A percentile compares a stretch with the other conserved stretches of the same genome.
These are phyloP conservation scores for Homalodisca vitripennis DNA, from an alignment of 1,140 invertebrate genomes.

Conservation along the genomic window DNA sequence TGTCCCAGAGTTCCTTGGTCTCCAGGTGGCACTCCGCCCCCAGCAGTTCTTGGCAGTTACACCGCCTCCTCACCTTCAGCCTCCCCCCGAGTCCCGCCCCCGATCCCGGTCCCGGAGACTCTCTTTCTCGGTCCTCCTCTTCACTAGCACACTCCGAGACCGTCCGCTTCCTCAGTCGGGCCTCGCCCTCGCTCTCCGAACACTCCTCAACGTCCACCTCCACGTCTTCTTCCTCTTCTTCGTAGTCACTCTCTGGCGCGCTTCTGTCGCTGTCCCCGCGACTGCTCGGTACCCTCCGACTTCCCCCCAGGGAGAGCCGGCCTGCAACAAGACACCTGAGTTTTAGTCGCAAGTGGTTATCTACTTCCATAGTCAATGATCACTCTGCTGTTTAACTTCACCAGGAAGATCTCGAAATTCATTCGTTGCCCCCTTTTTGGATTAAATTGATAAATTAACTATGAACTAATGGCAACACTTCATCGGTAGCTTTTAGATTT, in stretches of 20 bases:
- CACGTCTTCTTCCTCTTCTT: slow-evolving; percentile 44
- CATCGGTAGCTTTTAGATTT: too few relatives aligned
- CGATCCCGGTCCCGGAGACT: slow-evolving; percentile 22
- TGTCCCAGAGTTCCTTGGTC: slow-evolving; percentile 82
- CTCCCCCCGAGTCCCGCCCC: slow-evolving; percentile 21
- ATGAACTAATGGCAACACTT: too few relatives aligned
- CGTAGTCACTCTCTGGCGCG: not conserved
- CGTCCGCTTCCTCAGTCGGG: slow-evolving; percentile 30
- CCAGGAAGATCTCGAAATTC: too few relatives aligned
- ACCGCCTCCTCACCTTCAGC: slow-evolving; percentile 45
- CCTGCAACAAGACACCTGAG: slow-evolving; percentile 17
- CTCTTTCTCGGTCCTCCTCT: slow-evolving; percentile 36
- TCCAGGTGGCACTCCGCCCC: slow-evolving; percentile 59
- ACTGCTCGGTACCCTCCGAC: not conserved
- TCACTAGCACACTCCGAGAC: slow-evolving; percentile 29
- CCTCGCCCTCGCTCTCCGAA: slow-evolving; percentile 47
- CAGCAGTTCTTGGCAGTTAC: slow-evolving; percentile 56
- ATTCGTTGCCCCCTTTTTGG: too few relatives aligned
- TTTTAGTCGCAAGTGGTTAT: too few relatives aligned
- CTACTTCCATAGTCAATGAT: too few relatives aligned
- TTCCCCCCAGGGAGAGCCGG: not conserved
- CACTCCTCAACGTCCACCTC: slow-evolving; percentile 52
- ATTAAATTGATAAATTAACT: too few relatives aligned
- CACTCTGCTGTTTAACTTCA: too few relatives aligned
- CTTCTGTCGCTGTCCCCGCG: not conserved